Evolutionary conservation across 2,888 invertebrate species (phyloP).

Genomic region (Zhengitettix transpicula): DNA sequence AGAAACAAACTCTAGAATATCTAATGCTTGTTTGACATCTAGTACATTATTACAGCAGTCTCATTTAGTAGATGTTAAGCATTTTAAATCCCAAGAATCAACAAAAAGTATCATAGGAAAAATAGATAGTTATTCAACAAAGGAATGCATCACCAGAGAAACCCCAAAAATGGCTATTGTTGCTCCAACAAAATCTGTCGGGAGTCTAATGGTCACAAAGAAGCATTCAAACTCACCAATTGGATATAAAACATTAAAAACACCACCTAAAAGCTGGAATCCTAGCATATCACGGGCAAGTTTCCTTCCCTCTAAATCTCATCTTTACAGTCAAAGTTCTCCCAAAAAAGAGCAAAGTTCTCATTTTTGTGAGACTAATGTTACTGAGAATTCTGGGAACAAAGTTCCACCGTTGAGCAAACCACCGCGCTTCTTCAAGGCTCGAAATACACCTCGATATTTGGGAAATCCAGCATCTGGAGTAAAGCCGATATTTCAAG

Average conservation of each 20-base stretch:
- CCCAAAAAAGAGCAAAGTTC: neutral
- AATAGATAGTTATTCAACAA: neutral
- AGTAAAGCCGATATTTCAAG: conserved; percentile 40
- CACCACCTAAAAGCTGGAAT: conserved; percentile 43
- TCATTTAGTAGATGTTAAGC: neutral
- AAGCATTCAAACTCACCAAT: conserved; percentile 19
- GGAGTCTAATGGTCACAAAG: neutral
- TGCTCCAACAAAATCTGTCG: conserved; percentile 1
- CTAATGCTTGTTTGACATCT: neutral
- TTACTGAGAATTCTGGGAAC: neutral
- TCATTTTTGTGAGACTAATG: neutral
- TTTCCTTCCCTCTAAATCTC: conserved; percentile 8
- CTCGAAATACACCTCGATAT: conserved; percentile 35
- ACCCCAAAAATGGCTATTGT: conserved; percentile 3
- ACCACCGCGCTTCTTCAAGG: conserved; percentile 40
- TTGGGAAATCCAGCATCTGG: conserved; percentile 40
- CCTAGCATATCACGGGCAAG: conserved; percentile 32
- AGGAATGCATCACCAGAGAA: neutral
- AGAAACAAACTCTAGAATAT: neutral
- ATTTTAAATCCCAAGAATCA: neutral
- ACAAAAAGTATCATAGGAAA: neutral
- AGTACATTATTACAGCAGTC: neutral
- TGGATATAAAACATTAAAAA: conserved; percentile 39
- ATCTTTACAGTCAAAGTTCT: neutral
- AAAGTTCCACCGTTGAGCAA: conserved; percentile 13